phyloP scores from a whole-genome alignment of 92 coral and sea anemone species.

The Plumapathes pennacea region DNA sequence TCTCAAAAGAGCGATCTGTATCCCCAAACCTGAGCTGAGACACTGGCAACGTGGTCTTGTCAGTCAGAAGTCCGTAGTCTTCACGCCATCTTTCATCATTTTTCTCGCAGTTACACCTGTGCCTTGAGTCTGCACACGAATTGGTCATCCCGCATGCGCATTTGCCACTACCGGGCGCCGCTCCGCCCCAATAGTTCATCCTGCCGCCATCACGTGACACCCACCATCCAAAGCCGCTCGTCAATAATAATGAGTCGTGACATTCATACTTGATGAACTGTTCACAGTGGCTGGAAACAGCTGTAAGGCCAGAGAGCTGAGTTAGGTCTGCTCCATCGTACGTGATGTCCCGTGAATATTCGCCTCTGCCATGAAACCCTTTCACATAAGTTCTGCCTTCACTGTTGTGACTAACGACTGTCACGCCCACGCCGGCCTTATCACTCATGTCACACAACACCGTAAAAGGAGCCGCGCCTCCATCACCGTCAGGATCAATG shows the following conservation, averaged over 20 bases:
- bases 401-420: constrained; percentile 31
- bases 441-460: constrained; percentile 28
- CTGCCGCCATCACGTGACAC: constrained; percentile 9
- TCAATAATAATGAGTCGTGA: neutral
- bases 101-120: neutral
- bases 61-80: constrained; percentile 7
- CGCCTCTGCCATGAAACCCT: neutral
- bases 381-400: constrained; percentile 3
- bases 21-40: constrained; percentile 5
- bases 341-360: neutral
- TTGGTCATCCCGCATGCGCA: constrained; percentile 5
- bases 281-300: neutral
- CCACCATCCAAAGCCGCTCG: neutral
- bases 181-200: neutral
- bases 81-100: constrained; percentile 8
- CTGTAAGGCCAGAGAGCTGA: neutral
- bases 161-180: neutral
- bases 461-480: neutral
- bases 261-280: constrained; percentile 10
- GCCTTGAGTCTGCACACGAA: neutral
- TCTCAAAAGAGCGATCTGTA: neutral
- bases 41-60: neutral
- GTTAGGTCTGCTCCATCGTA: neutral
- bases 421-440: constrained; percentile 4
- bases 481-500: neutral